Base-by-base conservation (phyloP, 2,797 vertebrate species). In the Dicrostonyx torquatus region DNA sequence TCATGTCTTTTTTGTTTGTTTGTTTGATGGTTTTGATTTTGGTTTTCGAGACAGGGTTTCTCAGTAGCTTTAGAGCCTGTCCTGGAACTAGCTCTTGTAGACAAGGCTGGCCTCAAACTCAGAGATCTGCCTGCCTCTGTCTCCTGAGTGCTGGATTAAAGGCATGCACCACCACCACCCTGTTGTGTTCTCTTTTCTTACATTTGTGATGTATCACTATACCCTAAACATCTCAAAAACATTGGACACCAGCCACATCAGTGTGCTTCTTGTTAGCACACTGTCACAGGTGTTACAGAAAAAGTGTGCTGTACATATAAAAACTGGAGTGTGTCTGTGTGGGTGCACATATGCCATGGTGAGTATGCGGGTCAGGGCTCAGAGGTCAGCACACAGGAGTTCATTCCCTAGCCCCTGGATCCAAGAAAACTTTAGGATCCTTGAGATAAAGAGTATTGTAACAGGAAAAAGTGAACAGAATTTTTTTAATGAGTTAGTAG, bases 321-420 rank as follows among this genome's bases (percentile, higher is more conserved):
- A 93, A 85, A 85, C 6, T 88, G 31, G 24, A 29, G 5, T 76
- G n/a, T 73, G 4, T 73, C 0, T 26, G 4, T 45, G 11, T 12
- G 43, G 34, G 6, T 55, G 34, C 66, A 68, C 34, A 68, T 43
- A 26, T n/a, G 64, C 8, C n/a, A 40, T 18, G n/a, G 22, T 29
- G 9, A 37, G 5, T 53, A 9, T 29, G 14, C n/a, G 22, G 1
- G 10, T 0, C 31, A 45, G 9, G 17, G 3, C 7, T 37, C 64
- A 70, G 45, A 53, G 13, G n/a, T 53, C 45, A 70, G 50, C 24
- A 11, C 7, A 26, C 22, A 37, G 48, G 22, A n/a, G 5, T 70
- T 29, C 2, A 2, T 55, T 53, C 66, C 12, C n/a, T 53, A 60
- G 50, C n/a, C 15, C 24, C 66, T 86, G 2, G 66, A 26, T 0